Evolutionary conservation across 2,113 vertebrate species (phyloP), one percentile per base, ranked within the genome.

Genomic region (Camarhynchus parvulus): DNA sequence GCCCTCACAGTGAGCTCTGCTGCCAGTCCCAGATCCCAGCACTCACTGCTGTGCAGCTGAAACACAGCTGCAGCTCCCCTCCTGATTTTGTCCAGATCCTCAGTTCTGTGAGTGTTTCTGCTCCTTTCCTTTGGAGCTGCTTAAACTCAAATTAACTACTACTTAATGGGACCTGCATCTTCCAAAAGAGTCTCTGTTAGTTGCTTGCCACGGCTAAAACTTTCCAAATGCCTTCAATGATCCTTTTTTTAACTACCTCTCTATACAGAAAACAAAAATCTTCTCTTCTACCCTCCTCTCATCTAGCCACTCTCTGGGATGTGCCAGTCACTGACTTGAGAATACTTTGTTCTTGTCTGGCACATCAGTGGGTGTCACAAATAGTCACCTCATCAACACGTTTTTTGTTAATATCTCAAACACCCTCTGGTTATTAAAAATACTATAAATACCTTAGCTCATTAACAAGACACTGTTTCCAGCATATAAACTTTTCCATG

Each of bases 401-500:
- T 18, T 66, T 96, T 94, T 93, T 87, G 18, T 87, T 88, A 73
- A 47, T 62, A 50, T 74, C 61, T 94, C 83, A 67, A 77, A 78
- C 42, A 85, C n/a, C 11, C 20, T 30, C 18, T 59, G n/a, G 14
- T 85, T 90, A 74, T 90, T 91, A 90, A 87, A 87, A 81, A 81
- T 81, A 56, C 41, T 90, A 83, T 80, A 89, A 87, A 90, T 90
- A 77, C 37, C 56, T 53, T 59, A 59, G 41, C 59, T 94, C 70
- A 75, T 94, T 95, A 94, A 78, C 25, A 2, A 90, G 75, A 55
- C 46, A 55, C 67, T 88, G 1, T 91, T 97, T 96, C 61, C 69
- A 91, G 64, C 64, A 49, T 49, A 86, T 64, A 75, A 92, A 83
- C 41, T 78, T 93, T 93, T 93, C 88, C 88, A 52, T 81, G 76